Base-by-base conservation (phyloP, 1,140 invertebrate genomes). In the Rhysida immarginata region DNA sequence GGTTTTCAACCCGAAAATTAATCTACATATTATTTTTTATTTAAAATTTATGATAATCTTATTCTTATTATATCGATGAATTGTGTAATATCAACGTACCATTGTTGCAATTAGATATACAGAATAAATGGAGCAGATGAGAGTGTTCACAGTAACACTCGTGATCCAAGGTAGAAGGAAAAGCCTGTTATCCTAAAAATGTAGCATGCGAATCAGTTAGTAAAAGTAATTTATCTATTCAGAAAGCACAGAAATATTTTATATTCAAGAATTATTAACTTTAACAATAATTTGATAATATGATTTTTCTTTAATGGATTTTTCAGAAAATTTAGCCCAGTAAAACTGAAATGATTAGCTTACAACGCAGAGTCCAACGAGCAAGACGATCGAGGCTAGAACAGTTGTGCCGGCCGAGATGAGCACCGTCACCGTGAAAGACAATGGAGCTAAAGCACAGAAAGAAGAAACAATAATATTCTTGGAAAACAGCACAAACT, bases 91-190 rank as follows among this genome's bases (percentile, higher is more conserved):
- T n/a, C n/a, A n/a, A 53, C 56, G 55, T 55, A 60, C 59, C 23
- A 53, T 44, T 42, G 54, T 53, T 0, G 29, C 45, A 2, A 54
- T 55, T 2, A 60, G 44, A 42, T 58, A 60, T 16, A 60, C 25
- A 20, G 54, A 58, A 20, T 54, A 18, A 16, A 60, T 46, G 0
- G 58, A 21, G 26, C 58, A 58, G 20, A 60, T 23, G 2, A 58
- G 3, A 8, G 59, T 60, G 16, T 51, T 52, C 35, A 55, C 45
- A 11, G 59, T 50, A 3, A 60, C 41, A 26, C 52, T 44, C 0
- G 45, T 27, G 1, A 60, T 41, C 59, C 59, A 60, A 1, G 59
- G 59, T 20, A 60, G 23, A 1, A 60, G 41, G 29, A 60, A 41
- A 1, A 46, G 16, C 14, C 59, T 20, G 20, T 58, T 60, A 26